Base-by-base conservation (phyloP, 2,113 vertebrate genomes). In the Centrocercus urophasianus region DNA sequence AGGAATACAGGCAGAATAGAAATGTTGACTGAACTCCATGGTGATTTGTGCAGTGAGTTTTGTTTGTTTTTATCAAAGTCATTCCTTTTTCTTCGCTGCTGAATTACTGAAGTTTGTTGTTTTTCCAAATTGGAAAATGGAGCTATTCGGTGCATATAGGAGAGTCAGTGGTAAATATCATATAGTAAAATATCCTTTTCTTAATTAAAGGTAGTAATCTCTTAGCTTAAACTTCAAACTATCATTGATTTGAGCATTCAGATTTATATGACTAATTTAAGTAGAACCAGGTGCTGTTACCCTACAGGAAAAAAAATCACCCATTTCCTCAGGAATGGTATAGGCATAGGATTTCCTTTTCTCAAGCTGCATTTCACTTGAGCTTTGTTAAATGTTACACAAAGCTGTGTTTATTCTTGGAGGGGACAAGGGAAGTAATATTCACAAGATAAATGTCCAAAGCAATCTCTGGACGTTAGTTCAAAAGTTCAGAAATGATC, bases 21-120 rank as follows among this genome's bases (percentile, higher is more conserved):
- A 83, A 15, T 52, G 50, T 24, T 59, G 60, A 7, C 63, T 73
- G 69, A 71, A 45, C 72, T 92, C 93, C 54, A 18, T 90, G 79
- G 86, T 88, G 67, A 86, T 76, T 24, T n/a, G 47, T 93, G 74
- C 74, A 60, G 2, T 86, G 67, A 17, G 14, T 50, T 90, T 79
- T 87, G 66, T 87, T 94, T 93, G 52, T 8, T 91, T 95, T 83
- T 63, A 48, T 27, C 81, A 71, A 93, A 90, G 71, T 91, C 63
- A 57, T 91, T 89, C 40, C 6, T 3, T 77, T 83, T 48, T 88
- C 42, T 94, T 91, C 79, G 76, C n/a, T 30, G 69, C 42, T 59
- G 59, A 83, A 34, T 86, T 90, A 75, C 57, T 78, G 34, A 93
- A 78, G 25, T 72, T 43, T 57, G n/a, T 82, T 86, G 28, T 87